Evolutionary conservation across 2,888 invertebrate genomes (phyloP).

Genomic region (Drosophila tanythrix): DNA sequence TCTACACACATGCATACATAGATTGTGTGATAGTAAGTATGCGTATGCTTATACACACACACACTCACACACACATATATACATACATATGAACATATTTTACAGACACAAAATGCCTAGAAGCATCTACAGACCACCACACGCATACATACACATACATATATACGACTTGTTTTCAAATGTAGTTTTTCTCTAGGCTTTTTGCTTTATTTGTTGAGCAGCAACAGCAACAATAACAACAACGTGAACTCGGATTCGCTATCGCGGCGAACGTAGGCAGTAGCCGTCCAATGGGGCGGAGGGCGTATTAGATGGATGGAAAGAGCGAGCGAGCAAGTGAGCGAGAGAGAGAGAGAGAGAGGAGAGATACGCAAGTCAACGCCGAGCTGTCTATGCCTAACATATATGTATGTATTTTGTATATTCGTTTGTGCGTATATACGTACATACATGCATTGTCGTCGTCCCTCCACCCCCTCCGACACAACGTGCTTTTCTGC

Average conservation of each 20-base stretch:
- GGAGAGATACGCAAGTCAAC: constrained; percentile 36
- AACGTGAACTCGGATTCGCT: constrained; percentile 53
- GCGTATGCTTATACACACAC: neutral
- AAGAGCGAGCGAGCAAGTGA: constrained; percentile 10
- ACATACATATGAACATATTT: constrained; percentile 26
- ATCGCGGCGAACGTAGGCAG: constrained; percentile 37
- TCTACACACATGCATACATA: constrained; percentile 12
- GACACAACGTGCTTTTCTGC: constrained; percentile 14
- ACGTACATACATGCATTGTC: constrained; percentile 1
- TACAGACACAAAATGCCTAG: constrained; percentile 52
- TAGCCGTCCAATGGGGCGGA: constrained; percentile 15
- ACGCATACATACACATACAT: neutral
- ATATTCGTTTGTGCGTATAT: neutral
- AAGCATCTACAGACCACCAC: constrained; percentile 34
- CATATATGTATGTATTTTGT: neutral
- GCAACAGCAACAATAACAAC: constrained; percentile 44
- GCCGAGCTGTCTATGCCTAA: constrained; percentile 17
- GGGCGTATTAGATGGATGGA: constrained; percentile 22
- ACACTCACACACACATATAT: neutral
- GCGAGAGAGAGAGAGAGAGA: constrained; percentile 1
- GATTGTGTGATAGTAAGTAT: constrained; percentile 2
- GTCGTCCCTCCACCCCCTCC: neutral
- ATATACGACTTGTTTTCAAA: constrained; percentile 30
- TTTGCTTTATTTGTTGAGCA: constrained; percentile 27
- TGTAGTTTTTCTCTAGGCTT: constrained; percentile 22